Evolutionary conservation across 2,888 invertebrate genomes (phyloP), one percentile per base, ranked within the genome.

Genomic region (Oxytorus armatus): DNA sequence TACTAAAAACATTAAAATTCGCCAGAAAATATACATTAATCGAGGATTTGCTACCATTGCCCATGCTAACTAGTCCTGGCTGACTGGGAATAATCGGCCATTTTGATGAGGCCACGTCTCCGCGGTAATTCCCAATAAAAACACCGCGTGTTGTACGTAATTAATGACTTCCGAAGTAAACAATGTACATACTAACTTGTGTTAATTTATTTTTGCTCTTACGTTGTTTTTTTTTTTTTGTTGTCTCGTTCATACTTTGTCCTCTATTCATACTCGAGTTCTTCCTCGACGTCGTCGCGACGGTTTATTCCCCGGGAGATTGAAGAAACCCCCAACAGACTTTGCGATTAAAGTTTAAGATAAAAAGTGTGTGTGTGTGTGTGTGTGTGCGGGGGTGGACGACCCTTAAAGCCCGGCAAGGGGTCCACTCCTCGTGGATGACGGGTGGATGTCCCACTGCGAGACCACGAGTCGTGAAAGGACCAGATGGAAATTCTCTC

Each of bases 291-390:
- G 33, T 36, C 55, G 53, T 49, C 55, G 53, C 36, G 47, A 18
- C 23, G 68, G 77, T 77, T 77, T 68, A 77, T 72, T 68, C 68
- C 53, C 29, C 33, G 33, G 29, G 63, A 72, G 80, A 80, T 73
- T 73, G 72, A 73, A 76, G 72, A 59, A 70, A 65, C 66, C 36
- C n/a, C 25, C 49, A 57, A 80, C 73, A 44, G 77, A 80, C 73
- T 77, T 77, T 79, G 82, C 82, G 79, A 83, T 83, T 83, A 77
- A 82, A 82, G 70, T 83, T 82, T 69, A 79, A 83, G 75, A n/a
- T 77, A 55, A 78, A 63, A 82, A 65, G 73, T 78, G 70, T 77
- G 33, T 33, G 44, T 23, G 8, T 36, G 1, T 36, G 8, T 36
- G 8, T 29, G n/a, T n/a, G n/a, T n/a, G n/a, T 29, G 29, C 5